Percentiles rank a stretch among this genome's conserved stretches.
Evolutionary conservation across 2,888 invertebrate species (phyloP).

Genomic region (Aradus depressus): DNA sequence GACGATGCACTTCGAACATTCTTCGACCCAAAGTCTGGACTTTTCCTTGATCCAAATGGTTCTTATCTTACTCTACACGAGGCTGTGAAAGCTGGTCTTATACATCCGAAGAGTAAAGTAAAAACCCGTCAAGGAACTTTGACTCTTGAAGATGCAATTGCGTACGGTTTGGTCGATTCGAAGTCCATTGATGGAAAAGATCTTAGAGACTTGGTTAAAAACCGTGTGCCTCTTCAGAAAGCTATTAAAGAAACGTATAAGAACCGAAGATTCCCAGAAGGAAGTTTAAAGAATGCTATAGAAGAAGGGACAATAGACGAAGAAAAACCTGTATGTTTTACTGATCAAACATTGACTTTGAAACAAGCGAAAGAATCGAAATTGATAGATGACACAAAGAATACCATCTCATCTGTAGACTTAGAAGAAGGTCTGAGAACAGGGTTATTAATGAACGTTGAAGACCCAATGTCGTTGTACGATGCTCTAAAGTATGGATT

Average conservation of each 20-base stretch:
- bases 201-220: slow-evolving; percentile 15
- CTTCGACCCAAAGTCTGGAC: slow-evolving; percentile 68
- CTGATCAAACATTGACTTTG: slow-evolving; percentile 10
- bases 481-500: slow-evolving; percentile 69
- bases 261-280: slow-evolving; percentile 13
- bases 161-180: slow-evolving; percentile 56
- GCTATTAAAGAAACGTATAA: slow-evolving; percentile 44
- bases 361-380: slow-evolving; percentile 13
- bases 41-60: slow-evolving; percentile 70
- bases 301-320: slow-evolving; percentile 14
- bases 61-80: slow-evolving; percentile 66
- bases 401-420: slow-evolving; percentile 51
- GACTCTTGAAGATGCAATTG: slow-evolving; percentile 63
- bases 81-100: slow-evolving; percentile 62
- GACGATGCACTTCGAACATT: slow-evolving; percentile 74
- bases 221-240: slow-evolving; percentile 67
- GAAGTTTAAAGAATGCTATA: slow-evolving; percentile 12
- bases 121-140: slow-evolving; percentile 59
- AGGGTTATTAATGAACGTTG: slow-evolving; percentile 75
- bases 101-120: slow-evolving; percentile 58
- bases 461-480: slow-evolving; percentile 69
- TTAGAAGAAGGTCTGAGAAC: slow-evolving; percentile 62
- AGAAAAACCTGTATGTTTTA: slow-evolving; percentile 6
- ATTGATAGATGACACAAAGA: slow-evolving; percentile 12
- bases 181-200: slow-evolving; percentile 56